Base-by-base conservation (phyloP, 1,140 invertebrate species). In the Ctenoplectra terminalis region DNA sequence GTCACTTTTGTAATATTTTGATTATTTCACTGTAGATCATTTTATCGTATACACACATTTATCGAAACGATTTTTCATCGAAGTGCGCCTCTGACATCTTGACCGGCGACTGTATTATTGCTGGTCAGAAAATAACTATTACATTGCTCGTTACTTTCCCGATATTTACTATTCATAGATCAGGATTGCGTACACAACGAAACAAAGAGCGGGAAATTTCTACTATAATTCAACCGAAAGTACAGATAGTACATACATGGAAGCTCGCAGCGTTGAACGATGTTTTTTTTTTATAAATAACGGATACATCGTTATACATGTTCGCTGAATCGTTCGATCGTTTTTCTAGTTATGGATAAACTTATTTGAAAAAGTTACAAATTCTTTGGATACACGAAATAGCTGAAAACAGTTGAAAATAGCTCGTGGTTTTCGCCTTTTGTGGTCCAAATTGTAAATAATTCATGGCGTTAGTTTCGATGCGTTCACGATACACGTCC, bases 101-200 rank as follows among this genome's bases (percentile, higher is more conserved):
- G 54, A 9, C 58, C n/a, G n/a, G n/a, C 7, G 50, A 26, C 23
- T n/a, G 7, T 29, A 64, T 34, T 13, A 58, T 50, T 13, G 40
- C 23, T 64, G 15, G 70, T 50, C 64, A 34, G 43, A 43, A 60
- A 70, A 17, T 58, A 67, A 77, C 43, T 29, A 69, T 40, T 26
- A 48, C 34, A n/a, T n/a, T n/a, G n/a, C n/a, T n/a, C n/a, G n/a
- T 72, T 34, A 63, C 70, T 63, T 48, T 52, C 13, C n/a, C 40
- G 46, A 50, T 34, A 26, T 73, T 87, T 78, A 74, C 84, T 87
- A 79, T 56, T 64, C 63, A 58, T 61, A 23, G n/a, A 31, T 82
- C 69, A 37, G 11, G 64, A 56, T 83, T 8, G 6, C n/a, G 34
- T 9, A 40, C 6, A 13, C 17, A 60, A 48, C 46, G 34, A 40